Percentiles rank a stretch among this genome's conserved stretches.
Conservation (phyloP, 1,140 invertebrate species). For the Halotydeus destructor region DNA sequence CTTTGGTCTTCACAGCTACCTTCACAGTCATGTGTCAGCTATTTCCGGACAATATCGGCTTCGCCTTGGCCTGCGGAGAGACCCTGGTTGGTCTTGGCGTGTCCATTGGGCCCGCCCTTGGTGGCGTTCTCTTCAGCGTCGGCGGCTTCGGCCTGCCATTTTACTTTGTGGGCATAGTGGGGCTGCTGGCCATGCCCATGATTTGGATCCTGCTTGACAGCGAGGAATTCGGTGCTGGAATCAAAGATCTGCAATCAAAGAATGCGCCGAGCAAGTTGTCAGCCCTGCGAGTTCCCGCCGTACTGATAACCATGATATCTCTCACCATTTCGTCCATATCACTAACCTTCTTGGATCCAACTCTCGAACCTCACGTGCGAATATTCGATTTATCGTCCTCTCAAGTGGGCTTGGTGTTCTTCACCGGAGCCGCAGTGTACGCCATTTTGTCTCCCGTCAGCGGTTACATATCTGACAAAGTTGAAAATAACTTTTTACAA, state of each 20-base stretch:
- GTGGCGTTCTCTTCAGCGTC: conserved; percentile 48
- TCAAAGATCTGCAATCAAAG: no score
- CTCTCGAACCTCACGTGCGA: conserved; percentile 46
- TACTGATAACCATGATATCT: no score
- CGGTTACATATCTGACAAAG: conserved; percentile 44
- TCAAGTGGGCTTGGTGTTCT: conserved; percentile 42
- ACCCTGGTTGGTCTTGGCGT: conserved; percentile 52
- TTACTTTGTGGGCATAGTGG: conserved; percentile 39
- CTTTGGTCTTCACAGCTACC: conserved; percentile 45
- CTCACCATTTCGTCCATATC: conserved; percentile 41
- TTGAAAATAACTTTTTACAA: conserved; percentile 26
- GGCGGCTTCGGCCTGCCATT: conserved; percentile 52
- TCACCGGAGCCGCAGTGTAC: conserved; percentile 45
- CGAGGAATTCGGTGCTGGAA: no score
- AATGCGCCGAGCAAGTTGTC: no score
- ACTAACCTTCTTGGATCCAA: conserved; percentile 52
- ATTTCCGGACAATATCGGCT: conserved; percentile 48
- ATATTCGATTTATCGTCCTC: conserved; percentile 14
- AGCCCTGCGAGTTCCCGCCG: no score
- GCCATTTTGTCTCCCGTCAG: conserved; percentile 46
- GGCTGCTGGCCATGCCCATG: conserved; percentile 39
- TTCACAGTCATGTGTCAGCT: conserved; percentile 50
- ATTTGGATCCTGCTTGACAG: conserved; percentile 12
- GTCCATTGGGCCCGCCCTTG: conserved; percentile 49
- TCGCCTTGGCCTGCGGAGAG: conserved; percentile 47